Percentiles rank a stretch among this genome's conserved stretches.
Evolutionary conservation across 2,113 vertebrate species (phyloP).

Genomic region (Struthio camelus): DNA sequence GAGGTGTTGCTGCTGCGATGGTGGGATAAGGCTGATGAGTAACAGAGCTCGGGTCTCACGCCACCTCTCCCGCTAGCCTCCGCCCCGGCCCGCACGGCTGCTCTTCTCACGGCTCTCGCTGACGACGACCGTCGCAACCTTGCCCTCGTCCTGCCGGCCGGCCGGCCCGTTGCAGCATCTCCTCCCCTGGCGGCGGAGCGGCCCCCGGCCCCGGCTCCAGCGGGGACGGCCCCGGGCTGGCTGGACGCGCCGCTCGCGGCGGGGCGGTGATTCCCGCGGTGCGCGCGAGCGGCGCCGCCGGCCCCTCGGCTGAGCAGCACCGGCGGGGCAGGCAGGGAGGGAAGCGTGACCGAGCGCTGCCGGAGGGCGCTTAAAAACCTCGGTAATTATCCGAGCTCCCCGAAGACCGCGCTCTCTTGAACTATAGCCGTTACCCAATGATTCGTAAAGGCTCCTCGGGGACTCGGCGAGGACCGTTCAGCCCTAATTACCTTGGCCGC

Average conservation of each 20-base stretch:
- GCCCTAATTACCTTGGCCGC: conserved; percentile 37
- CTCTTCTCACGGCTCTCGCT: too few species aligned
- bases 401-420: neutral
- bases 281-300: neutral
- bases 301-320: too few species aligned
- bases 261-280: neutral
- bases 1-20: neutral
- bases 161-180: too few species aligned
- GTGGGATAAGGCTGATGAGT: neutral
- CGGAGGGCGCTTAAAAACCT: neutral
- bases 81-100: neutral
- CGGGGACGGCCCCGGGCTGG: neutral
- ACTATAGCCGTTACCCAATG: conserved; percentile 23
- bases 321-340: fast-evolving
- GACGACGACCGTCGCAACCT: too few species aligned
- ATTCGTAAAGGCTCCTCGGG: conserved; percentile 21
- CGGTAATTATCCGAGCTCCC: conserved; percentile 3
- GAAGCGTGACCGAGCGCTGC: neutral
- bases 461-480: neutral
- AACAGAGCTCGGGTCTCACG: fast-evolving
- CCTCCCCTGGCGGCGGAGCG: neutral
- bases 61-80: neutral
- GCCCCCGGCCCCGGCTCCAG: too few species aligned
- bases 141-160: too few species aligned
- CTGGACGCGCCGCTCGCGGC: neutral